Percentiles rank a stretch among this genome's conserved stretches.
phyloP scores from a whole-genome alignment of 2,797 vertebrate genomes.

The Buphagus erythrorhynchus region DNA sequence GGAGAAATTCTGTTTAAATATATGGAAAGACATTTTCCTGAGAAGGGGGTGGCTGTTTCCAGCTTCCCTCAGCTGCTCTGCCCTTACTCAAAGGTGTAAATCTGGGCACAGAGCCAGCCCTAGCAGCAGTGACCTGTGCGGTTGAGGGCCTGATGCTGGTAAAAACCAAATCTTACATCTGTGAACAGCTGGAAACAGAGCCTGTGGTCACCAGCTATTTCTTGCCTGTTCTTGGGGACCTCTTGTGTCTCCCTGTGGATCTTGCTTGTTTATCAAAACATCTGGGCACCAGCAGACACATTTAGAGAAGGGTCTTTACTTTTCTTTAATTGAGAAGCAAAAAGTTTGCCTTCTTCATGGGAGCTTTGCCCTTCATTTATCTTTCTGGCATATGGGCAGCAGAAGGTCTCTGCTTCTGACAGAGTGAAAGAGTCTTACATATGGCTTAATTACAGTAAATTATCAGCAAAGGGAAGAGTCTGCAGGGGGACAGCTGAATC shows the following conservation, averaged over 20 bases:
- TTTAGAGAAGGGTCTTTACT: neutral
- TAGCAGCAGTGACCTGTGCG: neutral
- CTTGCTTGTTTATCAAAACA: fast-evolving
- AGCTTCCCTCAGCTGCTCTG: neutral
- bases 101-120: neutral
- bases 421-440: conserved; percentile 40
- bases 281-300: neutral
- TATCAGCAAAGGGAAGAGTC: conserved; percentile 13
- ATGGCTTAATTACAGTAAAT: conserved; percentile 62
- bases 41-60: neutral
- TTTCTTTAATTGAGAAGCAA: neutral
- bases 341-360: neutral
- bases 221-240: neutral
- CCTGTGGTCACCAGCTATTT: neutral
- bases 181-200: neutral
- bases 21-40: neutral
- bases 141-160: neutral
- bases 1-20: too few relatives aligned
- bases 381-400: conserved; percentile 67
- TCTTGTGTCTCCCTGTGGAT: neutral
- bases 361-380: conserved; percentile 62
- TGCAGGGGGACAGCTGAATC: conserved; percentile 42
- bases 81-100: neutral
- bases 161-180: neutral
- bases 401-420: conserved; percentile 58